Base-by-base conservation (phyloP, 2,113 vertebrate genomes). In the Epinephelus lanceolatus region DNA sequence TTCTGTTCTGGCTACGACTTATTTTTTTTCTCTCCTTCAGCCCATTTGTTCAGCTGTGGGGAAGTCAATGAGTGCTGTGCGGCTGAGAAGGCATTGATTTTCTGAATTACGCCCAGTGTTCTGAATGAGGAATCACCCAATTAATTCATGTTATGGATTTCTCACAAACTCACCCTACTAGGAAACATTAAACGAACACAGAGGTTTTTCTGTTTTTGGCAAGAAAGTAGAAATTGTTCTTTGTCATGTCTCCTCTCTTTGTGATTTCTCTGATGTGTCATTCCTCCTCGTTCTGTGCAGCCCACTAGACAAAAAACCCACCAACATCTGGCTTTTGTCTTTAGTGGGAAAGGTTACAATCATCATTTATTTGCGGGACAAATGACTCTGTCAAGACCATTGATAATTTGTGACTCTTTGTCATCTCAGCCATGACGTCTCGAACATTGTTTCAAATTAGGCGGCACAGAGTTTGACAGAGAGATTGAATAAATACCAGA, bases 71-170 rank as follows among this genome's bases (percentile, higher is more conserved):
- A 40, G 9, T 65, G 25, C 57, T 67, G 33, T 53, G 69, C 60
- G 65, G 59, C 72, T 69, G 78, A 73, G 80, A n/a, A 45, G 63
- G 33, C 69, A 88, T 72, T 85, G 76, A 91, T 91, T 88, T 85
- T 78, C 51, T 80, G 62, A 87, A 89, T 55, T 80, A 75, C 19
- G 15, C 45, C 42, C 69, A 37, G 37, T 49, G 21, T 49, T 75
- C 47, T 23, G 42, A 76, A 74, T 86, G 78, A 85, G 45, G 56
- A 56, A 84, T 84, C 23, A 49, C 68, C 82, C 77, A 81, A 56
- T 86, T 82, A 68, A 82, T 79, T 86, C 25, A 75, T 70, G 27
- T 78, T 71, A 65, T 82, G 40, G 78, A 65, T 88, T 85, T 78
- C 57, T 57, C 61, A 42, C 56, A 65, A 19, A 73, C 79, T 47